Conservation (phyloP, 2,797 vertebrate species). For the Anguilla obscura region DNA sequence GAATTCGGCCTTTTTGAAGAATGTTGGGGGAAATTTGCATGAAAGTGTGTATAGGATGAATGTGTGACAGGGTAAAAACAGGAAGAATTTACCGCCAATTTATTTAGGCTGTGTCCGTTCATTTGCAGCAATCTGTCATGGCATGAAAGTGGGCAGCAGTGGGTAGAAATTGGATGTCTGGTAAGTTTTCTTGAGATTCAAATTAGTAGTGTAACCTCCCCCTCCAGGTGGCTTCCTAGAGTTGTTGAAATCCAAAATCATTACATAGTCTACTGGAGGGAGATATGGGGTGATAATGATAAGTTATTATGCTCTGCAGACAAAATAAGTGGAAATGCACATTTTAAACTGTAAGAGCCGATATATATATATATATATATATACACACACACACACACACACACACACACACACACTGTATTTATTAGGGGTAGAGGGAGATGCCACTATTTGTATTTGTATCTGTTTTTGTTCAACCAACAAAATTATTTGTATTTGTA, state of each 20-base stretch:
- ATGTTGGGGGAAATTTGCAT: neutral
- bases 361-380: no score
- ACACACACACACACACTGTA: no score
- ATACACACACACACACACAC: no score
- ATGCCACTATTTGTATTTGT: no score
- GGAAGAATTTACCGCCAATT: neutral
- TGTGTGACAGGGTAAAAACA: neutral
- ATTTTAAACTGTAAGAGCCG: neutral
- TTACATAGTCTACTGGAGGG: neutral
- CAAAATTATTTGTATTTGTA: no score
- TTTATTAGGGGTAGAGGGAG: no score
- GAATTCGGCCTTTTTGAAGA: constrained; percentile 52
- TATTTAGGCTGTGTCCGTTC: neutral
- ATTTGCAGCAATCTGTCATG: neutral
- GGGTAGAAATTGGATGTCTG: neutral
- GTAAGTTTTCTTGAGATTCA: neutral
- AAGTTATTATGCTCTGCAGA: no score
- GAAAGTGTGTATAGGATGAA: neutral
- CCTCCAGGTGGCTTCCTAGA: neutral
- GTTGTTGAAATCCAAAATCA: neutral
- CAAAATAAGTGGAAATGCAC: no score
- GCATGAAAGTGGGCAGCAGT: neutral
- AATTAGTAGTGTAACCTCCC: neutral
- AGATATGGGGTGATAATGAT: no score
- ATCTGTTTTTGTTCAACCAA: no score